Percentiles rank a stretch among this genome's conserved stretches.
These are phyloP conservation scores for Nemoura dubitans DNA, from an alignment of 2,888 invertebrate genomes.

Conservation along the genomic window DNA sequence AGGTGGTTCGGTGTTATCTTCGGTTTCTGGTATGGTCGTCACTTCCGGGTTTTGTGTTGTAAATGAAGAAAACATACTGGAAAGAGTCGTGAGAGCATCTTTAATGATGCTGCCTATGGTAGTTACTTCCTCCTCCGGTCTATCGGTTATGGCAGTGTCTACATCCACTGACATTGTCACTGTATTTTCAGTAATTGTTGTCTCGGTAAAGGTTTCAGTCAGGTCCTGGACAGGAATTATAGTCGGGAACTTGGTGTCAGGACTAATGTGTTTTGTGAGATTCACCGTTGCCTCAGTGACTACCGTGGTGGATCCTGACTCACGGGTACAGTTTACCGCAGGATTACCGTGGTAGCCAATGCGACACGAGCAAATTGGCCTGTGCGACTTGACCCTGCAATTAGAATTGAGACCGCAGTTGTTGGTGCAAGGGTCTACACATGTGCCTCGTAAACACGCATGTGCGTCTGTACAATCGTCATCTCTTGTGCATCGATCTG, in stretches of 20 bases:
- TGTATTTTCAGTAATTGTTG: neutral
- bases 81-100: slow-evolving; percentile 12
- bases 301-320: slow-evolving; percentile 23
- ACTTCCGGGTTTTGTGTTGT: slow-evolving; percentile 15
- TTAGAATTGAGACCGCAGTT: slow-evolving; percentile 76
- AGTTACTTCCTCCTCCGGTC: neutral
- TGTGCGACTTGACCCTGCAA: slow-evolving; percentile 83
- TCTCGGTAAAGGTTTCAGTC: slow-evolving; percentile 16
- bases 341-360: slow-evolving; percentile 52
- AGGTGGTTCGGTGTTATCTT: neutral
- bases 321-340: slow-evolving; percentile 44
- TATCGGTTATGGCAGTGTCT: neutral
- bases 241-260: slow-evolving; percentile 2
- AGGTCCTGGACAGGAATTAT: neutral
- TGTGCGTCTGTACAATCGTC: slow-evolving; percentile 84
- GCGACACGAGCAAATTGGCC: slow-evolving; percentile 79
- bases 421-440: slow-evolving; percentile 83
- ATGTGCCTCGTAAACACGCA: slow-evolving; percentile 83
- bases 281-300: slow-evolving; percentile 9
- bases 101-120: slow-evolving; percentile 23
- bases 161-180: neutral
- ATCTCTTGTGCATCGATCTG: slow-evolving; percentile 80
- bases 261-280: neutral
- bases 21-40: neutral
- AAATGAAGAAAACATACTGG: slow-evolving; percentile 1